phyloP scores from a whole-genome alignment of 2,888 invertebrate genomes.

The Cosmopolites sordidus region DNA sequence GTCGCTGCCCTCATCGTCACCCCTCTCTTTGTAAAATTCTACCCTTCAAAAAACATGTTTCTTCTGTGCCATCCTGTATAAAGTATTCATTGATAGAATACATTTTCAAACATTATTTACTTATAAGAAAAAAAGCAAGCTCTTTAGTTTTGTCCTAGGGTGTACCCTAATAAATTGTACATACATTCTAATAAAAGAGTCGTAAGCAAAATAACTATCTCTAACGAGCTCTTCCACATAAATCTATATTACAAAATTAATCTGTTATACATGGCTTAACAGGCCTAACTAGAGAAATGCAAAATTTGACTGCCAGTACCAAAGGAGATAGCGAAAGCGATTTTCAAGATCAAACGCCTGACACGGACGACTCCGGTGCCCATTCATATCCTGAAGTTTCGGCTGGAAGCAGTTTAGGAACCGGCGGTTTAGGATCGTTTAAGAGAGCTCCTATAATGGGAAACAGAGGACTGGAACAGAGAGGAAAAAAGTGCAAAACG shows the following conservation, averaged over 20 bases:
- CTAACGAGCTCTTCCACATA: slow-evolving; percentile 14
- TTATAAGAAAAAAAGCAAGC: too few relatives aligned
- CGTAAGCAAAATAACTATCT: too few relatives aligned
- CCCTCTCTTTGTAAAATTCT: too few relatives aligned
- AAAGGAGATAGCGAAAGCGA: slow-evolving; percentile 66
- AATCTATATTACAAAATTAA: background rate
- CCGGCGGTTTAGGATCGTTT: slow-evolving; percentile 50
- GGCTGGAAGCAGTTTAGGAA: slow-evolving; percentile 49
- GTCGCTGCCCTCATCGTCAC: too few relatives aligned
- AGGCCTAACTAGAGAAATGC: slow-evolving; percentile 51
- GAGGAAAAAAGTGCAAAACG: slow-evolving; percentile 59
- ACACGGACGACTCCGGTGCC: slow-evolving; percentile 66
- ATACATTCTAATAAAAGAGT: too few relatives aligned
- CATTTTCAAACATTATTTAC: too few relatives aligned
- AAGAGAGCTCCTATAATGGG: slow-evolving; percentile 60
- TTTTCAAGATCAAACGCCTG: slow-evolving; percentile 65
- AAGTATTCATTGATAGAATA: too few relatives aligned
- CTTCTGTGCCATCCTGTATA: too few relatives aligned
- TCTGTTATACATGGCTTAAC: slow-evolving; percentile 1
- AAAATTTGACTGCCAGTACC: slow-evolving; percentile 50
- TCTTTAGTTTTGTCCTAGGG: too few relatives aligned
- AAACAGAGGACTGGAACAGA: slow-evolving; percentile 56
- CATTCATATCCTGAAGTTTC: slow-evolving; percentile 51
- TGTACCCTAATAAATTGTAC: too few relatives aligned
- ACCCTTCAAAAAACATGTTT: too few relatives aligned